Evolutionary conservation across 2,888 invertebrate species (phyloP).

Genomic region (Drosophila anomelani): DNA sequence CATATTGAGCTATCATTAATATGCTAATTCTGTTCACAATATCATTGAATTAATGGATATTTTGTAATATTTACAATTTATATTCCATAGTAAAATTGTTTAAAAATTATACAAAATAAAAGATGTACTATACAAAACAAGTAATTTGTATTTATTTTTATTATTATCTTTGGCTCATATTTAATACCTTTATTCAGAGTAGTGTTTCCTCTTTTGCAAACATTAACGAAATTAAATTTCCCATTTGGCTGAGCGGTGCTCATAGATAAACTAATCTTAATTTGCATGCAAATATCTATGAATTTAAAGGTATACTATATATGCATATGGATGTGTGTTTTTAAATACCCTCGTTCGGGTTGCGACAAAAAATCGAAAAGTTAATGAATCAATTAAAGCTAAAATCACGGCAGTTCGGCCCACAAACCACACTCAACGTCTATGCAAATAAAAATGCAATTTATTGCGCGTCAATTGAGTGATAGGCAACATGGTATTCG

Average conservation of each 20-base stretch:
- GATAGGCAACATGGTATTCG: constrained; percentile 49
- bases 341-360: not conserved
- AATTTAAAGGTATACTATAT: not conserved
- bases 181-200: not conserved
- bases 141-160: not conserved
- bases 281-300: constrained; percentile 31
- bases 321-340: not conserved
- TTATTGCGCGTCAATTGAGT: constrained; percentile 38
- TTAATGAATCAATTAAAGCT: constrained; percentile 37
- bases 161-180: not conserved
- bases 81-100: too few relatives aligned
- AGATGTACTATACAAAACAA: not conserved
- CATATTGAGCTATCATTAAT: not conserved
- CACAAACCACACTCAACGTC: constrained; percentile 34
- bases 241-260: constrained; percentile 11
- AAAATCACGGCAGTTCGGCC: not conserved
- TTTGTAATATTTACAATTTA: not conserved
- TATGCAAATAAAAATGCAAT: constrained; percentile 32
- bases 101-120: too few relatives aligned
- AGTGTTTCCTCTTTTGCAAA: not conserved
- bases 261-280: constrained; percentile 24
- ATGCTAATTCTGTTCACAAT: constrained; percentile 10
- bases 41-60: not conserved
- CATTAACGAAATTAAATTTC: constrained; percentile 6
- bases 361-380: constrained; percentile 26